Base-by-base conservation (phyloP, 1,140 invertebrate species). In the Diorhabda sublineata region DNA sequence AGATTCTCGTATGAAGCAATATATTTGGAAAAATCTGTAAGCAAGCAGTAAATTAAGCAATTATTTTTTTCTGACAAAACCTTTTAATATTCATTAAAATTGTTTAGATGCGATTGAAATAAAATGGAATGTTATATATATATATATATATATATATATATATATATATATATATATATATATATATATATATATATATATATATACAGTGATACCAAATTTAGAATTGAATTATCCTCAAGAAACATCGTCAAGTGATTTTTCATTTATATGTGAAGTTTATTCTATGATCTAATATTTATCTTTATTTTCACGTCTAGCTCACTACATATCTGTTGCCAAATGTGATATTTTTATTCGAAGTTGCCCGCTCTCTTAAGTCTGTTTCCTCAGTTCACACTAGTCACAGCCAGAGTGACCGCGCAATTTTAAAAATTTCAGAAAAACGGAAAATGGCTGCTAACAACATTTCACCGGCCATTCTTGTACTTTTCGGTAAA, bases 331-430 rank as follows among this genome's bases (percentile, higher is more conserved):
- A 78, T 79, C 78, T 76, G 72, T 78, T 79, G 78, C 78, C 78
- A 79, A 79, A 79, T 77, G 73, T 74, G 77, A 79, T 79, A 79
- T 79, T 79, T 79, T 79, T 79, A 77, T 78, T 76, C 69, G 69
- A 75, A 76, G 74, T 78, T 72, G 68, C n/a, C 72, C 68, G 76
- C 74, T 68, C 69, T 73, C 60, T 67, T 64, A 66, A 68, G 69
- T 67, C 58, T 67, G 67, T 70, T 73, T 70, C 69, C 60, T 70
- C 72, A 75, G 73, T 75, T 71, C 71, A 71, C 71, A 75, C 73
- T 75, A 74, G 76, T 74, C 72, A 72, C 72, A 69, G 66, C 70
- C 59, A 52, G 66, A 68, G 44, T 70, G 69, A 66, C 66, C 66
- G 66, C 69, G 71, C 65, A 68, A 70, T 66, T 70, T 64, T 44